A percentile compares a stretch with the other conserved stretches of the same genome.
These are phyloP conservation scores for Leptobrachium leishanense DNA, from an alignment of 2,113 vertebrate species.

Conservation along the genomic window DNA sequence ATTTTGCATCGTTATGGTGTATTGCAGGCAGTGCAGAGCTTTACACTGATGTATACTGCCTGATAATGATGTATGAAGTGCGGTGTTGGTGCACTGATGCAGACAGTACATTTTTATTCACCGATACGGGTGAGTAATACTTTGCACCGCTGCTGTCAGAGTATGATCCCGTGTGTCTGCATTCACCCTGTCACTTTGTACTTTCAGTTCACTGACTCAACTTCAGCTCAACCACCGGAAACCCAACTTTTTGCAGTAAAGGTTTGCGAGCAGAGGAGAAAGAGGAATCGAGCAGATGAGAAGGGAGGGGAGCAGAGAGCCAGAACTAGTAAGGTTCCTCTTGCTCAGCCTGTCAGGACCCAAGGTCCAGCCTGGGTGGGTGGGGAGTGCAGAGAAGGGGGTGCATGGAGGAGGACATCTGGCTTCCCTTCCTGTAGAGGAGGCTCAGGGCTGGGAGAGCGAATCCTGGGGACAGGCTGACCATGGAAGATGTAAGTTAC, in stretches of 20 bases:
- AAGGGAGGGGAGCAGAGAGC: slow-evolving; percentile 42
- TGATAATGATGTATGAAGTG: not conserved
- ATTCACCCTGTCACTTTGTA: not conserved
- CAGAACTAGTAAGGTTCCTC: slow-evolving; percentile 37
- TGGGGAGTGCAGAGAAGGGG: slow-evolving; percentile 45
- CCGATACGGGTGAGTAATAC: not conserved
- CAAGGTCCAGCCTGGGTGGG: slow-evolving; percentile 46
- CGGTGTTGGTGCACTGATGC: not conserved
- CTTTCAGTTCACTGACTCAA: slow-evolving; percentile 44
- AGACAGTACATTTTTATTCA: not conserved
- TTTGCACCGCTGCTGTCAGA: not conserved
- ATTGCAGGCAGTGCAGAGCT: too few relatives aligned
- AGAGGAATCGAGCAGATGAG: slow-evolving; percentile 41
- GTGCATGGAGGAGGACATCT: slow-evolving; percentile 47
- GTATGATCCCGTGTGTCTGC: not conserved
- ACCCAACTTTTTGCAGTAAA: slow-evolving; percentile 39
- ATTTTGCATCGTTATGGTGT: too few relatives aligned
- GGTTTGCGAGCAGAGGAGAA: slow-evolving; percentile 34
- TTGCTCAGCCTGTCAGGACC: slow-evolving; percentile 46
- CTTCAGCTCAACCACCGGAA: slow-evolving; percentile 40
- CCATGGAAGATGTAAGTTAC: slow-evolving; percentile 50
- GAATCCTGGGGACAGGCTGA: slow-evolving; percentile 37
- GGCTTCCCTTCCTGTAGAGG: slow-evolving; percentile 45
- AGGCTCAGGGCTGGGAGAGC: slow-evolving; percentile 37
- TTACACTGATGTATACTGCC: too few relatives aligned